Evolutionary conservation across 2,888 invertebrate species (phyloP).

Genomic region (Ceraclea dissimilis): DNA sequence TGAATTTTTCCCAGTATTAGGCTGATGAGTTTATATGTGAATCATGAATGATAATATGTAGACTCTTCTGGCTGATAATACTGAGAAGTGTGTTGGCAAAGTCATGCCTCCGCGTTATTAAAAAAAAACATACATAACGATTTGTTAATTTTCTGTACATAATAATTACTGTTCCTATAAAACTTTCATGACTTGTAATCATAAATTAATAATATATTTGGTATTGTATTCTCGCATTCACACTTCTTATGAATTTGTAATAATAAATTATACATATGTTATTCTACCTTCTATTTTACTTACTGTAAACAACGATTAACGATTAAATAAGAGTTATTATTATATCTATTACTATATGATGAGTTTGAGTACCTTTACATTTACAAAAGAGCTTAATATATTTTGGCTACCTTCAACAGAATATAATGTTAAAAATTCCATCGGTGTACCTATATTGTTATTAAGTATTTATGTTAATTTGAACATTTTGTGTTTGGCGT

Average conservation of each 20-base stretch:
- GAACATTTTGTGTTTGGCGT: too few species aligned
- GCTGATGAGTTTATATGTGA: too few species aligned
- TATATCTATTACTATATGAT: neutral
- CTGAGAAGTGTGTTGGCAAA: too few species aligned
- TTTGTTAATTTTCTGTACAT: neutral
- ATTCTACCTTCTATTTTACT: neutral
- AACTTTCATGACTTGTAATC: neutral
- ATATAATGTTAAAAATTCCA: neutral
- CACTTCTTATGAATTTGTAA: neutral
- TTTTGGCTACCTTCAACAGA: constrained; percentile 1
- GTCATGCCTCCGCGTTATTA: too few species aligned
- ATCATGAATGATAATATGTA: too few species aligned
- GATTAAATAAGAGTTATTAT: neutral
- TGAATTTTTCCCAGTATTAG: too few species aligned
- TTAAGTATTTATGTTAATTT: too few species aligned
- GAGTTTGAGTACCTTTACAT: neutral
- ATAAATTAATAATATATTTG: neutral
- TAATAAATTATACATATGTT: neutral
- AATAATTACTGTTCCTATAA: neutral
- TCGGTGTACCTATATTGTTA: neutral
- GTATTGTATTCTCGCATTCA: neutral
- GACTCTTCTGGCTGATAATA: too few species aligned
- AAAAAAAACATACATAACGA: neutral
- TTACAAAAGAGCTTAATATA: neutral
- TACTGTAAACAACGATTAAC: neutral